Conservation (phyloP, 2,888 invertebrate genomes). For the Stictocephala bisonia region DNA sequence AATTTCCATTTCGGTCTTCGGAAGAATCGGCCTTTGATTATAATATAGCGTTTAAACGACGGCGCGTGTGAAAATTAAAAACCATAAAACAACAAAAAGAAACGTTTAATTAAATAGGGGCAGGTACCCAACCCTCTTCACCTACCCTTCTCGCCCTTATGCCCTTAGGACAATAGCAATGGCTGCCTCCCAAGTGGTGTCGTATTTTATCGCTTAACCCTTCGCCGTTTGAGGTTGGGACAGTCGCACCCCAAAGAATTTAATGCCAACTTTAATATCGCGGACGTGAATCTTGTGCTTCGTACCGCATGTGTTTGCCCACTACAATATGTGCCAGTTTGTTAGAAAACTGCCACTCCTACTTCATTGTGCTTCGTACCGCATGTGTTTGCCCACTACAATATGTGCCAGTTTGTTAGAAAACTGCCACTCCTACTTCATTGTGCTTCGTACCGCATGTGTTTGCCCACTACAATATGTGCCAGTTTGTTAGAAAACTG, state of each 20-base stretch:
- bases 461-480: too few relatives aligned
- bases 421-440: too few relatives aligned
- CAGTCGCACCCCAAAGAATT: slow-evolving; percentile 37
- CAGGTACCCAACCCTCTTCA: slow-evolving; percentile 12
- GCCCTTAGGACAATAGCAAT: too few relatives aligned
- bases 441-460: too few relatives aligned
- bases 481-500: too few relatives aligned
- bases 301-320: too few relatives aligned
- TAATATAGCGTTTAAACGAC: background rate
- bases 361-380: too few relatives aligned
- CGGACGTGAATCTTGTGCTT: slow-evolving; percentile 21
- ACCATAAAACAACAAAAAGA: slow-evolving; percentile 45
- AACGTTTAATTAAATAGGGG: slow-evolving; percentile 39
- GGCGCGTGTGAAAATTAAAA: slow-evolving; percentile 42
- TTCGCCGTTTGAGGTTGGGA: slow-evolving; percentile 33
- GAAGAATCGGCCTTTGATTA: slow-evolving; percentile 38
- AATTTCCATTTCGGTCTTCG: slow-evolving; percentile 1
- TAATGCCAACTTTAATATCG: slow-evolving; percentile 36
- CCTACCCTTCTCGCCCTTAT: background rate
- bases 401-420: too few relatives aligned
- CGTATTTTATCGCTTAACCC: slow-evolving; percentile 25
- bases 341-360: too few relatives aligned
- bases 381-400: too few relatives aligned
- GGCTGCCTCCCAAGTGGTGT: too few relatives aligned
- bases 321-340: slow-evolving; percentile 18